Evolutionary conservation across 2,888 invertebrate species (phyloP).

Genomic region (Pilophorus perplexus): DNA sequence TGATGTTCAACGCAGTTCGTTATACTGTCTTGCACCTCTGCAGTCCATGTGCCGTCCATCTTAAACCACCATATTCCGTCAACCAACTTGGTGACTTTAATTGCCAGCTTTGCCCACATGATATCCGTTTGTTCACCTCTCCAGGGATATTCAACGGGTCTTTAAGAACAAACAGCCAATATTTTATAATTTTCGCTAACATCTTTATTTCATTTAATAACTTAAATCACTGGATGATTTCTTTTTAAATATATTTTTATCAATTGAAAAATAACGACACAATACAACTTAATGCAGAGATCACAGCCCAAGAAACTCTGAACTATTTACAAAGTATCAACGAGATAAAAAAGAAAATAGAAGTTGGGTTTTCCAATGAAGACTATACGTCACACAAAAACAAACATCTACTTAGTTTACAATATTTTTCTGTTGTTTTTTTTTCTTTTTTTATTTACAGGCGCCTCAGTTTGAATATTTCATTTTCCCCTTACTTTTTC

Average conservation of each 20-base stretch:
- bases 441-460: constrained; percentile 41
- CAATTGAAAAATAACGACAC: constrained; percentile 50
- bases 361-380: constrained; percentile 47
- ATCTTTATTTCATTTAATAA: constrained; percentile 50
- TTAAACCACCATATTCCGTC: no score
- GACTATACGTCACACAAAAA: constrained; percentile 48
- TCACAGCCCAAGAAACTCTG: constrained; percentile 51
- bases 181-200: constrained; percentile 49
- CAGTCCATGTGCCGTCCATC: no score
- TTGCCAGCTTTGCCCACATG: no score
- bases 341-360: constrained; percentile 47
- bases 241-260: constrained; percentile 47
- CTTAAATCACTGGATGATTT: constrained; percentile 50
- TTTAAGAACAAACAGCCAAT: no score
- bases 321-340: constrained; percentile 49
- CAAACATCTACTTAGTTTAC: constrained; percentile 48
- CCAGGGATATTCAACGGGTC: no score
- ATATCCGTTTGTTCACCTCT: no score
- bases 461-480: constrained; percentile 34
- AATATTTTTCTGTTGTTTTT: constrained; percentile 22
- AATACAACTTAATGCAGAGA: constrained; percentile 51
- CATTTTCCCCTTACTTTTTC: neutral
- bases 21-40: no score
- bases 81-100: no score
- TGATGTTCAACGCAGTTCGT: no score